Evolutionary conservation across 2,888 invertebrate genomes (phyloP).

Genomic region (Harpalus rubripes): DNA sequence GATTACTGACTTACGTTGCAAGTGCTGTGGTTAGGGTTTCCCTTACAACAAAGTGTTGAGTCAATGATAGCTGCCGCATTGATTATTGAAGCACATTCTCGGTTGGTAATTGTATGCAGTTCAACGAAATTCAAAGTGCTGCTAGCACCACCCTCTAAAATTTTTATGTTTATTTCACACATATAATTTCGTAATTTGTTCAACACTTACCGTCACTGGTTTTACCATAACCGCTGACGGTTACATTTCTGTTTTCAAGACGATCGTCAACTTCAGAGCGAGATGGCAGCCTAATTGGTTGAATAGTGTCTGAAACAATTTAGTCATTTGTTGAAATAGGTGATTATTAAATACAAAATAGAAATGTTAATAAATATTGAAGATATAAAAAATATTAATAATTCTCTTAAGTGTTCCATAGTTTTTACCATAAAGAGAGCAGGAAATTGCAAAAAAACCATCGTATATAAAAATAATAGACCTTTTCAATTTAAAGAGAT

Average conservation of each 20-base stretch:
- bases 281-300: conserved; percentile 67
- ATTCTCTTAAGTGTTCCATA: too few species aligned
- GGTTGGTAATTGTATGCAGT: conserved; percentile 71
- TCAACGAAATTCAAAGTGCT: conserved; percentile 70
- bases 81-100: conserved; percentile 70
- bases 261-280: conserved; percentile 67
- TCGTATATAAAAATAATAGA: too few species aligned
- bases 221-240: conserved; percentile 71
- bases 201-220: conserved; percentile 68
- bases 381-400: too few species aligned
- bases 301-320: conserved; percentile 60
- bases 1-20: conserved; percentile 74
- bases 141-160: conserved; percentile 15
- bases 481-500: too few species aligned
- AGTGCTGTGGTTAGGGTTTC: conserved; percentile 72
- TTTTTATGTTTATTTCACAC: neutral
- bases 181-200: neutral
- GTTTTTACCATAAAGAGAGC: too few species aligned
- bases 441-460: too few species aligned
- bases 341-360: too few species aligned
- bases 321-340: neutral
- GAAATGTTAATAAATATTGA: too few species aligned
- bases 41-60: conserved; percentile 71
- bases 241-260: conserved; percentile 60
- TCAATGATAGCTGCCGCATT: conserved; percentile 68